Base-by-base conservation (phyloP, 2,888 invertebrate genomes). In the Drosophila fungiperda region DNA sequence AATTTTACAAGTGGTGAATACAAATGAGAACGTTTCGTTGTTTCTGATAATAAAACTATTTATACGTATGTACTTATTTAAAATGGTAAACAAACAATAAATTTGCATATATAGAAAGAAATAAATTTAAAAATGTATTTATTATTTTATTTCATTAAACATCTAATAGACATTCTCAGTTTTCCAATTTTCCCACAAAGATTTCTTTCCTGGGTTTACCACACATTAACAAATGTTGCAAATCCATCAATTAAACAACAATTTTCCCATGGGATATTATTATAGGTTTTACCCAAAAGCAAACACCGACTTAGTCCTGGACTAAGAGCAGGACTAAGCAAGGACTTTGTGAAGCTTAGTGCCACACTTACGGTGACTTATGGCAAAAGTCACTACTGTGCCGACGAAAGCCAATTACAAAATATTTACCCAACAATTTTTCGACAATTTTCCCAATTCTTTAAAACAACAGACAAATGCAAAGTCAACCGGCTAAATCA, bases 371-470 rank as follows among this genome's bases (percentile, higher is more conserved):
- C 48, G 23, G 20, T 17, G 8, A 52, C 62, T 45, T 35, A 62
- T 32, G 32, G 42, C 35, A 58, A 54, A 63, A 73, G 63, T 78
- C 52, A 80, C 72, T 73, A 73, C 76, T 65, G 79, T 79, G 79
- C 61, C 75, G 75, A 29, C 55, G 48, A 55, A 81, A 78, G 80
- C 82, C 82, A 86, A 90, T 88, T 90, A 86, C 50, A 88, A 71
- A 86, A 86, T 86, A 88, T 86, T 88, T 86, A 66, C 60, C 62
- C 78, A 90, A 78, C 26, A 73, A 59, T 82, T 68, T 73, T 76
- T 60, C 79, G 38, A 40, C 68, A 79, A 79, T 76, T 87, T 85
- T 80, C 77, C 83, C 79, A 82, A 80, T 80, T 82, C 68, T 29
- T 42, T 45, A 69, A 65, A 45, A 69, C 55, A 82, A 80, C 68